phyloP scores from a whole-genome alignment of 2,797 vertebrate species.

The Aphelocoma californica region DNA sequence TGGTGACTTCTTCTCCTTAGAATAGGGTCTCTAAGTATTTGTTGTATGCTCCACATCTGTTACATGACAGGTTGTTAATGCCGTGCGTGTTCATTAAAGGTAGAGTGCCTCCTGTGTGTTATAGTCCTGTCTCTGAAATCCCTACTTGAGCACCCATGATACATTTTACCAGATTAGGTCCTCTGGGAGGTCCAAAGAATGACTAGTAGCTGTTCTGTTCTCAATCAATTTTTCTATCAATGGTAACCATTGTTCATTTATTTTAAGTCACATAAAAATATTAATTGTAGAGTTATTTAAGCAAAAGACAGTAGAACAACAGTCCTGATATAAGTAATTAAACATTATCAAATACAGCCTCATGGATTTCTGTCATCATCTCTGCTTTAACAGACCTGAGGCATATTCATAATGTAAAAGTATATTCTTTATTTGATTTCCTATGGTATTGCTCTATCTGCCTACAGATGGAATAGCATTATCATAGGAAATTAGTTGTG shows the following conservation, averaged over 20 bases:
- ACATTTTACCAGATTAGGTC: background rate
- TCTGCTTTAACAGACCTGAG: background rate
- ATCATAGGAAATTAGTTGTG: background rate
- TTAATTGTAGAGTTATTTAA: background rate
- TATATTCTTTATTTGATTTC: background rate
- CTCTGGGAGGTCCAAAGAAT: background rate
- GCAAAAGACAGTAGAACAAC: background rate
- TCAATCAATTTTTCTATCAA: background rate
- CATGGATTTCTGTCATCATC: background rate
- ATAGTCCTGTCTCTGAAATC: background rate
- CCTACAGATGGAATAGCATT: background rate
- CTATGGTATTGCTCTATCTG: background rate
- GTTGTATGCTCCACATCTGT: slow-evolving; percentile 18
- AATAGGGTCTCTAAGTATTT: background rate
- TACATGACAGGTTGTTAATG: slow-evolving; percentile 37
- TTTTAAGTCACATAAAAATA: background rate
- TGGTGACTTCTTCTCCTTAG: background rate
- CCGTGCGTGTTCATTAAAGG: slow-evolving; percentile 14
- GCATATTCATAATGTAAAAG: background rate
- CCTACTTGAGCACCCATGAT: background rate
- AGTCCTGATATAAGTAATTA: background rate
- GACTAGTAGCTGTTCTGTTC: background rate
- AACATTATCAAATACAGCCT: background rate
- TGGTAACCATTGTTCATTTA: background rate
- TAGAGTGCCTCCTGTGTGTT: slow-evolving; percentile 3